Evolutionary conservation across 2,888 invertebrate species (phyloP).

Genomic region (Hylaea fasciaria): DNA sequence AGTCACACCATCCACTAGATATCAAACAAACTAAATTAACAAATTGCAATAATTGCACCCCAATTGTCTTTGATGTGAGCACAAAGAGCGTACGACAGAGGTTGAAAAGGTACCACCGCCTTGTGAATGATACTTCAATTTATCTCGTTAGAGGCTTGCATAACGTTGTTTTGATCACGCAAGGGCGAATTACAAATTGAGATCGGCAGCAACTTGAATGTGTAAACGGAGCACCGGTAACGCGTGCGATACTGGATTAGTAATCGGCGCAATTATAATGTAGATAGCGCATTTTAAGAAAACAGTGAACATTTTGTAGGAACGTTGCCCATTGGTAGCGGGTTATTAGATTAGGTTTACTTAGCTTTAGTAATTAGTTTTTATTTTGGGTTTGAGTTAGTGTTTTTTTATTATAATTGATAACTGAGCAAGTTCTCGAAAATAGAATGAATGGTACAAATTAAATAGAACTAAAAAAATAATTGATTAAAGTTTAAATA

Average conservation of each 20-base stretch:
- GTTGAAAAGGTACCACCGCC: conserved; percentile 64
- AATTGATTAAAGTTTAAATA: not conserved
- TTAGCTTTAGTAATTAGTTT: no score
- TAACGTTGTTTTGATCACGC: conserved; percentile 58
- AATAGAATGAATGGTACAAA: no score
- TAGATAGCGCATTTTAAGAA: not conserved
- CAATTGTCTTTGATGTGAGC: conserved; percentile 59
- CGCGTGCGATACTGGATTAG: conserved; percentile 29
- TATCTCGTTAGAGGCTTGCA: conserved; percentile 63
- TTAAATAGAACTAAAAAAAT: no score
- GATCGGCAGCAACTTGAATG: conserved; percentile 37
- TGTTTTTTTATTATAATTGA: no score
- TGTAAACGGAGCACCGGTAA: conserved; percentile 34
- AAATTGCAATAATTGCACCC: conserved; percentile 35
- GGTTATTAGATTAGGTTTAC: no score
- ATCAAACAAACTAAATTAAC: conserved; percentile 31
- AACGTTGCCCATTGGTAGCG: no score
- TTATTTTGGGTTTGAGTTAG: no score
- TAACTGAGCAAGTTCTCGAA: no score
- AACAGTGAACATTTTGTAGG: no score
- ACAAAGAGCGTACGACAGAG: conserved; percentile 49
- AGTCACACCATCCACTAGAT: conserved; percentile 15
- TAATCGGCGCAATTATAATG: not conserved
- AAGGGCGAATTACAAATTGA: conserved; percentile 64
- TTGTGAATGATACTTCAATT: conserved; percentile 63